Conservation (phyloP, 1,140 invertebrate genomes). For the Solenopsis fugax region DNA sequence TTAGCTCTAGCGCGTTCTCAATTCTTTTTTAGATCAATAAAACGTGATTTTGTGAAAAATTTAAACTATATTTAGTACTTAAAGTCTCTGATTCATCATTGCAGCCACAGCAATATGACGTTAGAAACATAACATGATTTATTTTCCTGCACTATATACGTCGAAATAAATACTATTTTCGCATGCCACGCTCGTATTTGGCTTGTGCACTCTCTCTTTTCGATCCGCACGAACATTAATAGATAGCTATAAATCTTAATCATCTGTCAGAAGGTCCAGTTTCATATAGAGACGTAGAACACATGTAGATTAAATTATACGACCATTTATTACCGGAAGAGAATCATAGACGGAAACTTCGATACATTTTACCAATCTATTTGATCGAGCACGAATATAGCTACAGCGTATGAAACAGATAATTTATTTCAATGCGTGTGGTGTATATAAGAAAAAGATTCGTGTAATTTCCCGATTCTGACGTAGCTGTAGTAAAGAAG, state of each 20-base stretch:
- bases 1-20: not conserved
- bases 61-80: constrained; percentile 1
- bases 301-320: constrained; percentile 40
- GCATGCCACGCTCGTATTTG: not conserved
- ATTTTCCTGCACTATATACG: constrained; percentile 9
- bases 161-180: constrained; percentile 40
- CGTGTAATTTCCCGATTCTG: constrained; percentile 2
- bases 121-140: constrained; percentile 29
- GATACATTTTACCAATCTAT: constrained; percentile 2
- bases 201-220: not conserved
- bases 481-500: not conserved
- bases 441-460: not conserved
- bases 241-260: constrained; percentile 54
- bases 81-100: not conserved
- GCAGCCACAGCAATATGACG: not conserved
- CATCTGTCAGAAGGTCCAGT: constrained; percentile 17
- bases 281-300: not conserved
- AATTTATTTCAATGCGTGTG: constrained; percentile 37
- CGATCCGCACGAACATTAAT: constrained; percentile 24
- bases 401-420: not conserved
- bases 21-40: not conserved
- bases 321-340: constrained; percentile 20
- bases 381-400: constrained; percentile 31
- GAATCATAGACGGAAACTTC: not conserved
- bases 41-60: not conserved